These are phyloP conservation scores for Bilobella aurantiaca DNA, from an alignment of 1,140 invertebrate species.

Conservation along the genomic window DNA sequence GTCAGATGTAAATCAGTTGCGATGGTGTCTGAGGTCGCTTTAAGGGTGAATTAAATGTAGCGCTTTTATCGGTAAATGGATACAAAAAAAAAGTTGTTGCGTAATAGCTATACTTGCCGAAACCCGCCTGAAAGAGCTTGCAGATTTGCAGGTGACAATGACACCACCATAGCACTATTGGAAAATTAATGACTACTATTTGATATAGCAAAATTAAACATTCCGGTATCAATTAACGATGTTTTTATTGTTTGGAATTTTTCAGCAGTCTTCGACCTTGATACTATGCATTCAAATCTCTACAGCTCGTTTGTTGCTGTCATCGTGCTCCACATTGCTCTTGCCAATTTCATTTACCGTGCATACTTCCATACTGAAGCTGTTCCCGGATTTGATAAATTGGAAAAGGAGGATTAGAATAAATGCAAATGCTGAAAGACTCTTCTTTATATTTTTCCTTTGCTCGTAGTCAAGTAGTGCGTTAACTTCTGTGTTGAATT, in stretches of 20 bases:
- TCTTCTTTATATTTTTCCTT: no score
- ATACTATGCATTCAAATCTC: slow-evolving; percentile 56
- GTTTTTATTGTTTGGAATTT: no score
- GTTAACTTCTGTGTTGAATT: no score
- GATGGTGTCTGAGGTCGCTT: no score
- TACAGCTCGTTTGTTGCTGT: slow-evolving; percentile 61
- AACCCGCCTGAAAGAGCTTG: not conserved
- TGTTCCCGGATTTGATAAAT: slow-evolving; percentile 33
- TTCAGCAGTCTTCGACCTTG: slow-evolving; percentile 46
- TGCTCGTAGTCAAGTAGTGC: no score
- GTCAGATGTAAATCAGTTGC: no score
- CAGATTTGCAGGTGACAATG: not conserved
- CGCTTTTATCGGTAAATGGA: not conserved
- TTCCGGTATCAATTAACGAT: no score
- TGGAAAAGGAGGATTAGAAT: slow-evolving; percentile 33
- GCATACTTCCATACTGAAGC: slow-evolving; percentile 48
- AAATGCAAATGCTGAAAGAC: not conserved
- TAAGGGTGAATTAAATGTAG: not conserved
- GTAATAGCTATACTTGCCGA: not conserved
- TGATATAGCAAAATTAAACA: no score
- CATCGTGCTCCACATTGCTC: slow-evolving; percentile 56
- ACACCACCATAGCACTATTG: no score
- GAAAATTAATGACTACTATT: no score
- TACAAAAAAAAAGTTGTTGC: not conserved
- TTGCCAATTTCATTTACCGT: slow-evolving; percentile 64